A percentile compares a stretch with the other conserved stretches of the same genome.
Conservation (phyloP, 2,888 invertebrate species). For the Xylophagus ater region DNA sequence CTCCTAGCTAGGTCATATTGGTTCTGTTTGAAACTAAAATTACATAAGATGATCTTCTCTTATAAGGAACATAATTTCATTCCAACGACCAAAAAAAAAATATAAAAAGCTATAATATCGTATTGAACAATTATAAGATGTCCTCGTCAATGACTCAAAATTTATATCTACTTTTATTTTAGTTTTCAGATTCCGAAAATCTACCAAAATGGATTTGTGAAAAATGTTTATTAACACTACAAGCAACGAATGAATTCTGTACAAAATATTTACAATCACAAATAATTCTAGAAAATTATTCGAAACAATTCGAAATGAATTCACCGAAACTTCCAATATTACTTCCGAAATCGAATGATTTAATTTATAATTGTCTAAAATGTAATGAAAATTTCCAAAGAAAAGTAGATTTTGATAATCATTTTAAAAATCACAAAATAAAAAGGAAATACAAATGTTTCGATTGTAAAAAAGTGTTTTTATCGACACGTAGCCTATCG, state of each 20-base stretch:
- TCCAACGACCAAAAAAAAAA: too few relatives aligned
- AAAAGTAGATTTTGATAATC: background rate
- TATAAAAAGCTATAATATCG: too few relatives aligned
- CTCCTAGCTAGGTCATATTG: too few relatives aligned
- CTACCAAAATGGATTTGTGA: slow-evolving; percentile 4
- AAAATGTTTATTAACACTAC: background rate
- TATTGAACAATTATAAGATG: too few relatives aligned
- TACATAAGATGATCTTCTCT: too few relatives aligned
- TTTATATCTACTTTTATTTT: background rate
- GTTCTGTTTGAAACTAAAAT: too few relatives aligned
- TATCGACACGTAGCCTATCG: slow-evolving; percentile 19
- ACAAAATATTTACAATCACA: background rate
- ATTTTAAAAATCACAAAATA: slow-evolving; percentile 1
- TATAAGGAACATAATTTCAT: too few relatives aligned
- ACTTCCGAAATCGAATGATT: slow-evolving; percentile 1
- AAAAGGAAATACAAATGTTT: slow-evolving; percentile 21
- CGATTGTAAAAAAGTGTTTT: slow-evolving; percentile 19
- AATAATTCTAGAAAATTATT: background rate
- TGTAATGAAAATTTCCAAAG: background rate
- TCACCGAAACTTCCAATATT: background rate
- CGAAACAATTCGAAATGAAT: background rate
- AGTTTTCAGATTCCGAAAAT: background rate
- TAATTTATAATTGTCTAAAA: background rate
- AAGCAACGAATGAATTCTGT: background rate
- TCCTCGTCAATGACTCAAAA: too few relatives aligned